A percentile compares a stretch with the other conserved stretches of the same genome.
Conservation (phyloP, 2,113 vertebrate species). For the Tyto alba region DNA sequence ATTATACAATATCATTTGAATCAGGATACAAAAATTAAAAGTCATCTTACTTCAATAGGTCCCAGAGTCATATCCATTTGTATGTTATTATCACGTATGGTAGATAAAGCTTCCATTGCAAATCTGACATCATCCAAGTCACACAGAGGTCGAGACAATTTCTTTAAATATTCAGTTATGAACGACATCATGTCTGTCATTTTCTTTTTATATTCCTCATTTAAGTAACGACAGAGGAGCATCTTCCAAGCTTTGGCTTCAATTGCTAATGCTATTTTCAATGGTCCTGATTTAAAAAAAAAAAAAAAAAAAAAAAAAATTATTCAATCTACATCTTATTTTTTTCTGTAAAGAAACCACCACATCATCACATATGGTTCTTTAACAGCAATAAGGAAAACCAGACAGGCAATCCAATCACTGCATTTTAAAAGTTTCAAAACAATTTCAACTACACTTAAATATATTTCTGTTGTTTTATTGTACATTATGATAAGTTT, state of each 20-base stretch:
- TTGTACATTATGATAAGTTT: background rate
- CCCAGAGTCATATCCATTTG: slow-evolving; percentile 80
- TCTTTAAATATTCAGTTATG: slow-evolving; percentile 64
- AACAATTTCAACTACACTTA: background rate
- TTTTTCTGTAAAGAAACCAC: background rate
- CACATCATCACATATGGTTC: background rate
- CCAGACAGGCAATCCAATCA: background rate
- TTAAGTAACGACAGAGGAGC: slow-evolving; percentile 77
- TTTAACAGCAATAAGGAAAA: background rate
- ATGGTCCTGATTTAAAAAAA: slow-evolving; percentile 60
- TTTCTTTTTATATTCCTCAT: slow-evolving; percentile 81
- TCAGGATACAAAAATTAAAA: background rate
- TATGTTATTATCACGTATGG: slow-evolving; percentile 75
- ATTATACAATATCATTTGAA: background rate
- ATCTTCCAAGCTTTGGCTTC: slow-evolving; percentile 84
- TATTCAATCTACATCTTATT: background rate
- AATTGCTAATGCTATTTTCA: slow-evolving; percentile 73
- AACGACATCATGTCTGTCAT: slow-evolving; percentile 72
- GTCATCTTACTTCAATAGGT: slow-evolving; percentile 79
- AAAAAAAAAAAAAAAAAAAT: background rate
- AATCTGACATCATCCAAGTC: slow-evolving; percentile 81
- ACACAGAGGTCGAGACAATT: slow-evolving; percentile 75
- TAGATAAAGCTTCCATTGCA: slow-evolving; percentile 76
- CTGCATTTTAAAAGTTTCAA: background rate
- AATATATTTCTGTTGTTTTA: background rate